Percentiles rank a stretch among this genome's conserved stretches.
Evolutionary conservation across 2,113 vertebrate genomes (phyloP).

Genomic region (Siphamia tubifer): DNA sequence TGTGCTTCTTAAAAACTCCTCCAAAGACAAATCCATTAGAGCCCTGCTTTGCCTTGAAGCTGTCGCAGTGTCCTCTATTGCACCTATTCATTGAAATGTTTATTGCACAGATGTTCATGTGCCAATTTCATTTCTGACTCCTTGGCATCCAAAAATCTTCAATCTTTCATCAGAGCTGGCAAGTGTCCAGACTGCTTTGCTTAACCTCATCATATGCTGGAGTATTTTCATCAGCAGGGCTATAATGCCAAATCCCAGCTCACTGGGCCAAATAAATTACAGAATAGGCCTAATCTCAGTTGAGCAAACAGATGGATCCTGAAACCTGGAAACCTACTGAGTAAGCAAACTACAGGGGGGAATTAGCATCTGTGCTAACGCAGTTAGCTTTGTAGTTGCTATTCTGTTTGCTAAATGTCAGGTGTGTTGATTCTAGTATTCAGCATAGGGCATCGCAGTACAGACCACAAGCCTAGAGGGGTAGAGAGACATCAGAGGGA

Average conservation of each 20-base stretch:
- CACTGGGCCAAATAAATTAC: constrained; percentile 44
- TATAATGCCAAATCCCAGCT: constrained; percentile 47
- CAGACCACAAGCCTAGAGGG: constrained; percentile 41
- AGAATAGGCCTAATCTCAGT: constrained; percentile 41
- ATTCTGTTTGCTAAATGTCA: constrained; percentile 66
- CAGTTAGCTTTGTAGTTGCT: constrained; percentile 22
- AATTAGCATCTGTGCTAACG: constrained; percentile 55
- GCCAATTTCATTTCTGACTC: constrained; percentile 27
- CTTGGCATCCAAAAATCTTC: constrained; percentile 29
- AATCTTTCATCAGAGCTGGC: constrained; percentile 29
- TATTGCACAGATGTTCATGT: not conserved
- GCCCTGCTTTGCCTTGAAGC: not conserved
- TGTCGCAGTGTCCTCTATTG: not conserved
- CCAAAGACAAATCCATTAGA: not conserved
- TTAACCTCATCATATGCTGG: constrained; percentile 23
- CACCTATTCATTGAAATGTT: not conserved
- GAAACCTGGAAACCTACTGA: constrained; percentile 42
- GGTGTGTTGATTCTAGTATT: constrained; percentile 59
- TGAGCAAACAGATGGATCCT: constrained; percentile 64
- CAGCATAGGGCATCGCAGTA: constrained; percentile 14
- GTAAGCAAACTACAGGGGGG: constrained; percentile 36
- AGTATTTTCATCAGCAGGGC: constrained; percentile 47
- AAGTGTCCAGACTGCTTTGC: constrained; percentile 27
- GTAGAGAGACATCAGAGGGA: constrained; percentile 30
- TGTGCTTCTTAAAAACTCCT: not conserved